Evolutionary conservation across 2,113 vertebrate species (phyloP).

Genomic region (Ceuthmochares aereus): DNA sequence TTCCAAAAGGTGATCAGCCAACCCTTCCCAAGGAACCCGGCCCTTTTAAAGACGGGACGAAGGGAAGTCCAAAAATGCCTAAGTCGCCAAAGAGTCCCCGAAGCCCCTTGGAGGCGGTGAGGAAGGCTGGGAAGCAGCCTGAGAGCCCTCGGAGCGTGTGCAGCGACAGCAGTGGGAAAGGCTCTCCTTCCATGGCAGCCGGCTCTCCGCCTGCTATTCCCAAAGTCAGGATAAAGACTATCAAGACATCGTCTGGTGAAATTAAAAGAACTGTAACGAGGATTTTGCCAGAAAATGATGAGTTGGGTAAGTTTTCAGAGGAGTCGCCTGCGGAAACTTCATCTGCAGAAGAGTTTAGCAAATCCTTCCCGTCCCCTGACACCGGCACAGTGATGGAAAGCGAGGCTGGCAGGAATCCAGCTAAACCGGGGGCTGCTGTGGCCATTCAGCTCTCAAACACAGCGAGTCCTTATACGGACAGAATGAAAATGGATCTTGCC

Average conservation of each 20-base stretch:
- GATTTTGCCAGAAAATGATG: slow-evolving; percentile 90
- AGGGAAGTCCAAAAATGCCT: slow-evolving; percentile 87
- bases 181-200: slow-evolving; percentile 86
- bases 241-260: slow-evolving; percentile 93
- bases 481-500: slow-evolving; percentile 43
- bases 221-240: slow-evolving; percentile 96
- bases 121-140: slow-evolving; percentile 83
- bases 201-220: slow-evolving; percentile 92
- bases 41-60: slow-evolving; percentile 78
- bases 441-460: slow-evolving; percentile 32
- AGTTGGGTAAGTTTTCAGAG: slow-evolving; percentile 84
- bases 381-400: slow-evolving; percentile 54
- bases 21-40: slow-evolving; percentile 76
- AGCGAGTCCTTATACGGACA: slow-evolving; percentile 57
- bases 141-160: slow-evolving; percentile 93
- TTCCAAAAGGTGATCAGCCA: slow-evolving; percentile 78
- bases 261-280: slow-evolving; percentile 94
- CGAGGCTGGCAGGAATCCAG: slow-evolving; percentile 27
- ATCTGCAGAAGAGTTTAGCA: slow-evolving; percentile 78
- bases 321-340: slow-evolving; percentile 82
- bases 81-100: slow-evolving; percentile 92
- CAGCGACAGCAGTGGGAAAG: slow-evolving; percentile 91
- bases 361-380: slow-evolving; percentile 70
- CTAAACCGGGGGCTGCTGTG: neutral
- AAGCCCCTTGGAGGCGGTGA: slow-evolving; percentile 89